phyloP scores from a whole-genome alignment of 2,797 vertebrate genomes.

The Phalanger gymnotis region DNA sequence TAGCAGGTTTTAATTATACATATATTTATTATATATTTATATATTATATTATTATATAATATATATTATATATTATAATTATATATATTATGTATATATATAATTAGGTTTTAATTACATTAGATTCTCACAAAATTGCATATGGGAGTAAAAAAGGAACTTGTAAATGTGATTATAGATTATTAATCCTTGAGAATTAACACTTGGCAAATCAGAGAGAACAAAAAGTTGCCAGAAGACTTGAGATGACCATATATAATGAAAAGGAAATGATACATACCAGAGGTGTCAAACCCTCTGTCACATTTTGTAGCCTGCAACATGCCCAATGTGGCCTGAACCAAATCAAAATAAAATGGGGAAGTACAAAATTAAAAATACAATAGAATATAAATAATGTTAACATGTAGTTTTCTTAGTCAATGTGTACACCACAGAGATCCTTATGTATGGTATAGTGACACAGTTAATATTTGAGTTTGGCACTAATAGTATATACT shows the following conservation, averaged over 20 bases:
- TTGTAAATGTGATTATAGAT: neutral
- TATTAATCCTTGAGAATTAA: neutral
- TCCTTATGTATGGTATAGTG: neutral
- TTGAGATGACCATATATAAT: neutral
- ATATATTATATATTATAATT: no score
- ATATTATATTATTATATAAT: no score
- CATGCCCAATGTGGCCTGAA: neutral
- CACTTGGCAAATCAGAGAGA: neutral
- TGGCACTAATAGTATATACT: neutral
- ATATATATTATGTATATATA: no score
- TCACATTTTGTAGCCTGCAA: neutral
- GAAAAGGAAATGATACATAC: neutral
- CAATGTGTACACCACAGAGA: neutral
- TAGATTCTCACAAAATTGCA: neutral
- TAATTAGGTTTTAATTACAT: neutral
- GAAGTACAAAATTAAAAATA: neutral
- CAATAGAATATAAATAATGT: neutral
- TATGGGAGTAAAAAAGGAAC: neutral
- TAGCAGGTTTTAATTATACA: no score
- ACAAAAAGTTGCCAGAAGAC: neutral
- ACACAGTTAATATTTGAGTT: neutral
- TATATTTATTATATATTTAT: no score
- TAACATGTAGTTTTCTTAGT: neutral
- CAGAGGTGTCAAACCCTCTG: neutral
- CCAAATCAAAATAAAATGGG: neutral